A percentile compares a stretch with the other conserved stretches of the same genome.
Conservation (phyloP, 2,113 vertebrate species). For the Planiliza haematocheilus region DNA sequence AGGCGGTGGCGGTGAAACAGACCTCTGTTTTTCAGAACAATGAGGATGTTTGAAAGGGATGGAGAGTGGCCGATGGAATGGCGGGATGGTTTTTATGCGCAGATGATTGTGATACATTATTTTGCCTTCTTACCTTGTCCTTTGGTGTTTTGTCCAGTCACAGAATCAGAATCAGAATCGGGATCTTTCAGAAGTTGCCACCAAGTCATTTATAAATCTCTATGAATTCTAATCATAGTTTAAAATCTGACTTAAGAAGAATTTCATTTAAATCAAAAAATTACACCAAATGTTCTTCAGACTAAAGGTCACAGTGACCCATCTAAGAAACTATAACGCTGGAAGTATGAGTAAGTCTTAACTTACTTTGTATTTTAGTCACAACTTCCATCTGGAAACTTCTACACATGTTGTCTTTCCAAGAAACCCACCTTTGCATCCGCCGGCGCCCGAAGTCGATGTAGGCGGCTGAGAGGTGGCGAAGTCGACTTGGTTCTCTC, state of each 20-base stretch:
- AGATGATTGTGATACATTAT: constrained; percentile 64
- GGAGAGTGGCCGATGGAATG: constrained; percentile 47
- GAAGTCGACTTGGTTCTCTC: constrained; percentile 40
- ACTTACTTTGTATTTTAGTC: constrained; percentile 39
- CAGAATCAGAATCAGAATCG: too few species aligned
- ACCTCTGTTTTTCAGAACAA: constrained; percentile 47
- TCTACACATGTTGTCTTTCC: constrained; percentile 35
- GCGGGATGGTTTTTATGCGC: constrained; percentile 50
- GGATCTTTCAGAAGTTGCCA: background rate
- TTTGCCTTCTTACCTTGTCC: constrained; percentile 61
- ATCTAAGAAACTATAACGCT: constrained; percentile 17
- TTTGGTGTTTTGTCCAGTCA: background rate
- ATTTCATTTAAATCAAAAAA: constrained; percentile 5
- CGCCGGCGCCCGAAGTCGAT: constrained; percentile 30
- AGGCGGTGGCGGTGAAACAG: constrained; percentile 29
- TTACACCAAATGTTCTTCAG: constrained; percentile 3
- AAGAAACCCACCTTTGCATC: constrained; percentile 59
- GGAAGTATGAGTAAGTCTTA: constrained; percentile 18
- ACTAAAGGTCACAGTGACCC: constrained; percentile 16
- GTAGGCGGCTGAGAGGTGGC: constrained; percentile 14
- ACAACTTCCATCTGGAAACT: constrained; percentile 41
- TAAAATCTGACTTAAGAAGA: constrained; percentile 6
- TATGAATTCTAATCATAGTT: background rate
- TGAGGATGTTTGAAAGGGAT: constrained; percentile 61
- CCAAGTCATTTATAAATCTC: background rate